Base-by-base conservation (phyloP, 2,797 vertebrate species). In the Ceryle rudis region DNA sequence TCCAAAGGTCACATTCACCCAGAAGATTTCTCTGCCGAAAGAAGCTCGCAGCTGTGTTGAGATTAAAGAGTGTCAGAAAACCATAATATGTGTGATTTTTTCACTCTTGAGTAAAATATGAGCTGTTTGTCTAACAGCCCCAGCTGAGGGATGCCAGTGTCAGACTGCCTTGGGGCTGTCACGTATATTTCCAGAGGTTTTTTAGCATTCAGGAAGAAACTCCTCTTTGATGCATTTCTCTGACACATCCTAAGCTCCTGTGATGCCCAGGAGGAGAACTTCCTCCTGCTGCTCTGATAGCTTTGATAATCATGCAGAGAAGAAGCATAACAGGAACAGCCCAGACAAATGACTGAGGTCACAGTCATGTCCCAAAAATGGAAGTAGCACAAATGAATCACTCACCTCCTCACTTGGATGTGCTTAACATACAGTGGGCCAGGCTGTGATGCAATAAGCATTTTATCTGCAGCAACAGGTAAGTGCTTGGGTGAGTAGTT, bases 31-130 rank as follows among this genome's bases (percentile, higher is more conserved):
- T 93, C 84, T 90, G 62, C 85, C 78, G 55, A 93, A 84, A 87
- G 82, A 91, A 75, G 64, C 73, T 81, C 3, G 2, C 96, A 97
- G 92, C 96, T 95, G 91, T 92, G 86, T 92, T 95, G 80, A 96
- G 89, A 97, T 96, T 95, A 95, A 91, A 93, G 82, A 81, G 35
- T 81, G 93, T 93, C 89, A 89, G 82, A 81, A 84, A 96, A 86
- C 88, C 86, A 65, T 84, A 74, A 79, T 69, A 55, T 90, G 41
- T 85, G 67, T 3, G 23, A 85, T 94, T 93, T 95, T 65, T 95
- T 95, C 90, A 82, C 78, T 84, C 77, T 12, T 11, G 71, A 81
- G 80, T 96, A 95, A 95, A 95, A 86, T 95, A 96, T 65, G 91
- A 95, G 65, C 91, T 97, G 88, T 94, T 96, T 96, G 73, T 89